phyloP scores from a whole-genome alignment of 1,140 invertebrate genomes.

The Drosophila carrolli region DNA sequence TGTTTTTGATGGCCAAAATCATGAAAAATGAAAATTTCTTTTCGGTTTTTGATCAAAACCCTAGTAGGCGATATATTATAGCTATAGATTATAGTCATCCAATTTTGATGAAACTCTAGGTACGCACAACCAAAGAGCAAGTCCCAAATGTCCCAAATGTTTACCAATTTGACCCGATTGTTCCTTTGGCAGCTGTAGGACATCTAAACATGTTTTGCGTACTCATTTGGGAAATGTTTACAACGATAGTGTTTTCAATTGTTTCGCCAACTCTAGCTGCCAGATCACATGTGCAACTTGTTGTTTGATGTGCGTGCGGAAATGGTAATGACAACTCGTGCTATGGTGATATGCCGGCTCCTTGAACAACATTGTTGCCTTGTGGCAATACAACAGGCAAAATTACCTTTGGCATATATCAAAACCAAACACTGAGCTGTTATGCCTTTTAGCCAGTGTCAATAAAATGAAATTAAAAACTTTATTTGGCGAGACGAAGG shows the following conservation, averaged over 20 bases:
- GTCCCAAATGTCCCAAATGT: too few relatives aligned
- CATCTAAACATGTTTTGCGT: too few relatives aligned
- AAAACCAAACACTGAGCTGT: slow-evolving; percentile 40
- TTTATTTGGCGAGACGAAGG: slow-evolving; percentile 58
- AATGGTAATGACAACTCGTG: slow-evolving; percentile 59
- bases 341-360: slow-evolving; percentile 5
- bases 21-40: too few relatives aligned
- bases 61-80: too few relatives aligned
- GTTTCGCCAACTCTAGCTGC: neutral
- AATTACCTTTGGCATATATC: slow-evolving; percentile 26
- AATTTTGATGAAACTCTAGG: too few relatives aligned
- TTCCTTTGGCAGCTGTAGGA: too few relatives aligned
- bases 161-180: too few relatives aligned
- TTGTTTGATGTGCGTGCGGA: slow-evolving; percentile 36
- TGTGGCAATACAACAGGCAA: slow-evolving; percentile 33
- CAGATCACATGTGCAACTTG: neutral
- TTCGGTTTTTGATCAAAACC: too few relatives aligned
- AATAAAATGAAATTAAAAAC: slow-evolving; percentile 81
- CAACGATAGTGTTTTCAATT: neutral
- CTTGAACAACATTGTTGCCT: slow-evolving; percentile 11
- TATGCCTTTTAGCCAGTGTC: slow-evolving; percentile 47
- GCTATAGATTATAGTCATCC: too few relatives aligned
- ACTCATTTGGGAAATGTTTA: too few relatives aligned
- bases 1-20: too few relatives aligned
- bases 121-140: too few relatives aligned